These are phyloP conservation scores for Kradibia gibbosae DNA, from an alignment of 1,140 invertebrate genomes.

Conservation along the genomic window DNA sequence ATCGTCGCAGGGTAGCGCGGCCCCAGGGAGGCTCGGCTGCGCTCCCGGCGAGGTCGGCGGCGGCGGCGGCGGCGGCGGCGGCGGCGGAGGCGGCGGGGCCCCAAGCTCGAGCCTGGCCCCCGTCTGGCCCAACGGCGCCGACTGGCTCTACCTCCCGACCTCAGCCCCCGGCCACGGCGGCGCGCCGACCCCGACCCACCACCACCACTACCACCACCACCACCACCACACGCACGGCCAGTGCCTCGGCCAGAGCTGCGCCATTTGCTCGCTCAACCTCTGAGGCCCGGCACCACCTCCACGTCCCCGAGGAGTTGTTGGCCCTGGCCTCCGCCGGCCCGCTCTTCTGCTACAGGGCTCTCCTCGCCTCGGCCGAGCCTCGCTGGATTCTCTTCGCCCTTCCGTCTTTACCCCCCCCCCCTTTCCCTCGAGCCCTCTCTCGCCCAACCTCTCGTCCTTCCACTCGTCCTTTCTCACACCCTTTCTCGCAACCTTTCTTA, in stretches of 20 bases:
- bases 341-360: too few species aligned
- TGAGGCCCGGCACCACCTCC: slow-evolving; percentile 43
- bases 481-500: not conserved
- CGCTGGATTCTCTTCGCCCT: too few species aligned
- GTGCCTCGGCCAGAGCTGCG: slow-evolving; percentile 72
- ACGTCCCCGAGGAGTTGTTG: not conserved
- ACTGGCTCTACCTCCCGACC: slow-evolving; percentile 51
- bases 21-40: slow-evolving; percentile 39
- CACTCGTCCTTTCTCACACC: not conserved
- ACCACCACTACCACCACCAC: slow-evolving; percentile 56
- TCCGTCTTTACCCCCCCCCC: not conserved
- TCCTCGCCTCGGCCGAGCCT: too few species aligned
- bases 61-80: not conserved
- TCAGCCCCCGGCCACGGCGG: not conserved
- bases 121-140: slow-evolving; percentile 56
- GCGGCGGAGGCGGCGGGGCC: slow-evolving; percentile 3
- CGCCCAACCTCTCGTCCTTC: too few species aligned
- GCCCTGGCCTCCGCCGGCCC: not conserved
- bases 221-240: slow-evolving; percentile 64
- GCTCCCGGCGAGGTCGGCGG: slow-evolving; percentile 43
- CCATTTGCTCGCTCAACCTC: slow-evolving; percentile 74
- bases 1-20: slow-evolving; percentile 62
- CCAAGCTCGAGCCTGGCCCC: not conserved
- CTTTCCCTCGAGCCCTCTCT: not conserved
- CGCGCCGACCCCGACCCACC: slow-evolving; percentile 42